A percentile compares a stretch with the other conserved stretches of the same genome.
These are phyloP conservation scores for Elanoides forficatus DNA, from an alignment of 2,113 vertebrate species.

Conservation along the genomic window DNA sequence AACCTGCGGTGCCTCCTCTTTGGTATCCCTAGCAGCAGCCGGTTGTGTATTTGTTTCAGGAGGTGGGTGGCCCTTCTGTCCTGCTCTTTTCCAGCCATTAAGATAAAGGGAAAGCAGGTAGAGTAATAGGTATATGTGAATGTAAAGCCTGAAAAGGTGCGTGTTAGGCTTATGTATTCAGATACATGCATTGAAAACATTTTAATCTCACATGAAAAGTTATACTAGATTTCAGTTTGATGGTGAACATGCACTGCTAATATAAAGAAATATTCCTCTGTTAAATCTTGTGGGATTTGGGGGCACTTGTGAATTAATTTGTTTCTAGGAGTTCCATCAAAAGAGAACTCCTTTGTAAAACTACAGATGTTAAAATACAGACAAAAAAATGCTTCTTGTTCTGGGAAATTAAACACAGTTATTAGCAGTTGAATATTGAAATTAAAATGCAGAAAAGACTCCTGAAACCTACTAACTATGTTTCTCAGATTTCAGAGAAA, in stretches of 20 bases:
- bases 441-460: not conserved
- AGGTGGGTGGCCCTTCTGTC: not conserved
- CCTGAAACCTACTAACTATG: not conserved
- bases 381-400: not conserved
- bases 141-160: not conserved
- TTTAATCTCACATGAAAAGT: not conserved
- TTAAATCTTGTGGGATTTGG: not conserved
- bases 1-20: not conserved
- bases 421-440: not conserved
- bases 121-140: not conserved
- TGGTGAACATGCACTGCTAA: not conserved
- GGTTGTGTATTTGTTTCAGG: not conserved
- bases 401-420: not conserved
- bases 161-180: not conserved
- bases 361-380: not conserved
- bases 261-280: not conserved
- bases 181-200: not conserved
- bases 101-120: not conserved
- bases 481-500: not conserved
- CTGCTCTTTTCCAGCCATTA: not conserved
- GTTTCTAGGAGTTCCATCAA: conserved; percentile 8
- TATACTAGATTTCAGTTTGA: not conserved
- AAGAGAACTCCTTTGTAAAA: not conserved
- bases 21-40: not conserved
- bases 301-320: not conserved